phyloP scores from a whole-genome alignment of 2,113 vertebrate species.

The Tetrax tetrax region DNA sequence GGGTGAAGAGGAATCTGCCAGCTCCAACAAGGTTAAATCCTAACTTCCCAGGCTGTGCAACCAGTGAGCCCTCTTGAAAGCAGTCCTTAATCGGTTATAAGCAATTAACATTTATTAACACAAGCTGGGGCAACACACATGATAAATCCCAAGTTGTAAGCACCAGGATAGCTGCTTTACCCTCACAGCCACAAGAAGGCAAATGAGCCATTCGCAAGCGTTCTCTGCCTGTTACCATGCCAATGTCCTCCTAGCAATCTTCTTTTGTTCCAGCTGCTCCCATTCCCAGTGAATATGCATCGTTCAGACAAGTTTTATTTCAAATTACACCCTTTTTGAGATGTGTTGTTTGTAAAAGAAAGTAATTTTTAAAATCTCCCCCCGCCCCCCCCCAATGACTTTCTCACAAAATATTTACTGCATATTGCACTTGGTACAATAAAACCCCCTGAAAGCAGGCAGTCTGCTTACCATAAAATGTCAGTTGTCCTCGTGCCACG shows the following conservation, averaged over 20 bases:
- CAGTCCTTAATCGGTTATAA: background rate
- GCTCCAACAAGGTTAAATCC: background rate
- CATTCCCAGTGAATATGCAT: background rate
- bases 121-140: background rate
- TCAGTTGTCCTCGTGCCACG: slow-evolving; percentile 90
- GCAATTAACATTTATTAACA: background rate
- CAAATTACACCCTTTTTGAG: background rate
- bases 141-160: background rate
- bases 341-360: background rate
- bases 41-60: background rate
- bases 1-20: background rate
- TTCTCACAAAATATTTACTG: background rate
- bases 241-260: background rate
- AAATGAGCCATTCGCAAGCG: background rate
- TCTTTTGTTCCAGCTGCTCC: slow-evolving; percentile 15
- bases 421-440: background rate
- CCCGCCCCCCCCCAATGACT: background rate
- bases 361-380: background rate
- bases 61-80: background rate
- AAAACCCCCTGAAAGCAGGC: background rate
- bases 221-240: background rate
- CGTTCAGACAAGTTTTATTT: background rate
- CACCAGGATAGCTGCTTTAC: background rate
- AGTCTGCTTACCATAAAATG: slow-evolving; percentile 88
- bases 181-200: background rate